phyloP scores from a whole-genome alignment of 2,888 invertebrate genomes.

The Drosophila yooni region DNA sequence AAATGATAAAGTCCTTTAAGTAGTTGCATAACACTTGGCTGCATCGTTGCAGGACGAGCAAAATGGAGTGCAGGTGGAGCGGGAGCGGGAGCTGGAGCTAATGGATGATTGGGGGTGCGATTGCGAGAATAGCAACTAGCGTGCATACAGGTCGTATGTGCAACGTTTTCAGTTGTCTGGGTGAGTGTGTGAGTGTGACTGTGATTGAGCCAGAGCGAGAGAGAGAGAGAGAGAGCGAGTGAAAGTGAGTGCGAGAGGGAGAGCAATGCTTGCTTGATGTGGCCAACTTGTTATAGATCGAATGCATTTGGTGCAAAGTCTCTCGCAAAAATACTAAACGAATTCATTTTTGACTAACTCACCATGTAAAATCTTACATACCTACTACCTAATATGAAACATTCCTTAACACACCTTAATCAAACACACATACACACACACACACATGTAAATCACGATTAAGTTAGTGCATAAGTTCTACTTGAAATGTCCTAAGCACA shows the following conservation, averaged over 20 bases:
- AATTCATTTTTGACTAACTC: slow-evolving; percentile 54
- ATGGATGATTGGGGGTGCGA: slow-evolving; percentile 44
- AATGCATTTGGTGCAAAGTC: slow-evolving; percentile 53
- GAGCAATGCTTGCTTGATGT: slow-evolving; percentile 35
- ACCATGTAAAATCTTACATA: slow-evolving; percentile 50
- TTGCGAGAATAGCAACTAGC: slow-evolving; percentile 68
- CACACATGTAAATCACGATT: slow-evolving; percentile 13
- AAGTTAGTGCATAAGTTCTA: slow-evolving; percentile 64
- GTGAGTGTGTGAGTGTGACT: slow-evolving; percentile 39
- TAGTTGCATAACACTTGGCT: slow-evolving; percentile 79
- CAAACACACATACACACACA: slow-evolving; percentile 3
- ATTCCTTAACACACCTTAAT: slow-evolving; percentile 14
- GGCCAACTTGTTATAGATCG: slow-evolving; percentile 57
- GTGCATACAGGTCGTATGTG: slow-evolving; percentile 78
- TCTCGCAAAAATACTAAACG: slow-evolving; percentile 22
- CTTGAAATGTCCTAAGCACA: slow-evolving; percentile 22
- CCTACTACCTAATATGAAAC: slow-evolving; percentile 3
- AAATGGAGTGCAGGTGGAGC: slow-evolving; percentile 6
- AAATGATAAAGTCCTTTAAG: slow-evolving; percentile 78
- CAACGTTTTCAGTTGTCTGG: slow-evolving; percentile 74
- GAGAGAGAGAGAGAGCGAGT: not conserved
- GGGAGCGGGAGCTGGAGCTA: slow-evolving; percentile 10
- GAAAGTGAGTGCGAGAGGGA: not conserved
- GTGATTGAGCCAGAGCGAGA: not conserved
- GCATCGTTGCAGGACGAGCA: slow-evolving; percentile 50